Conservation (phyloP, 2,797 vertebrate species). For the Myotis myotis region DNA sequence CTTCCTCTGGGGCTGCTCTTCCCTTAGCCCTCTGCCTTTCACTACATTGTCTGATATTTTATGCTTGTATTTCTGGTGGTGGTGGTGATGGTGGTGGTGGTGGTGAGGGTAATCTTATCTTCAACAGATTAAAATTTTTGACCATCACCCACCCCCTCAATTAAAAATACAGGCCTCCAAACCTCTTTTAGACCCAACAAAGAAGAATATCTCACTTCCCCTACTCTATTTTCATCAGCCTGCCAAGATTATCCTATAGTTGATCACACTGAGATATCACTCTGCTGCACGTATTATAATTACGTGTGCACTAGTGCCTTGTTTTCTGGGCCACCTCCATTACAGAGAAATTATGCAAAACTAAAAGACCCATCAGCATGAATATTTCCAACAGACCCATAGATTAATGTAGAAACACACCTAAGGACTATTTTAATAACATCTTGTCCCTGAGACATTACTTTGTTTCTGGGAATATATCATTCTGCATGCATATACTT, state of each 20-base stretch:
- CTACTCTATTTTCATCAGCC: neutral
- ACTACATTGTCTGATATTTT: neutral
- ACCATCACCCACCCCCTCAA: neutral
- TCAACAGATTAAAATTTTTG: neutral
- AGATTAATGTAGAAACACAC: neutral
- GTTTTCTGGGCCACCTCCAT: neutral
- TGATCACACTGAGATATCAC: neutral
- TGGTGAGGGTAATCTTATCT: neutral
- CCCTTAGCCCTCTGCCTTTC: neutral
- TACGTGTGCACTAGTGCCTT: neutral
- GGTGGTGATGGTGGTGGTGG: neutral
- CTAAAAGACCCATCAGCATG: neutral
- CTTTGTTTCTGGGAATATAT: neutral
- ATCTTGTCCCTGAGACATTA: neutral
- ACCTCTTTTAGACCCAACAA: neutral
- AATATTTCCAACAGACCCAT: neutral
- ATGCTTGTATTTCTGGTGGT: neutral
- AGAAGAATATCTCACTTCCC: neutral
- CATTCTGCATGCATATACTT: neutral
- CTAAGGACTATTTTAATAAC: neutral
- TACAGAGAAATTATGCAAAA: neutral
- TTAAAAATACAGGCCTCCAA: neutral
- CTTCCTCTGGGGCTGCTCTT: neutral
- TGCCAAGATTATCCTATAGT: neutral
- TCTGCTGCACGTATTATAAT: neutral